These are phyloP conservation scores for Toxotes lorentzi DNA, from an alignment of 2,797 vertebrate genomes.

Conservation along the genomic window DNA sequence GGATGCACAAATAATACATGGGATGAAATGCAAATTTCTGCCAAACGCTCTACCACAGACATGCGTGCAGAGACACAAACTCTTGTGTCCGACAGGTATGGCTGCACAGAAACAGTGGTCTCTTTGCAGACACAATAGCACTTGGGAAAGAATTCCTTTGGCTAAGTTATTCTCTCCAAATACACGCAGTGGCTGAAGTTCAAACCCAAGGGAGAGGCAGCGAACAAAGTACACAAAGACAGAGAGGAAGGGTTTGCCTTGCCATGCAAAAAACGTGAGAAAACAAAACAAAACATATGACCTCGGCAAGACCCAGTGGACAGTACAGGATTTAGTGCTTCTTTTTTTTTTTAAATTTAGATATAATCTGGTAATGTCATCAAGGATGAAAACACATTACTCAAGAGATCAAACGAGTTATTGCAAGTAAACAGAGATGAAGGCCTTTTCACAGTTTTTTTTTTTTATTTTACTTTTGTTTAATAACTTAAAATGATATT, in stretches of 20 bases:
- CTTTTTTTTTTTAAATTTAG: background rate
- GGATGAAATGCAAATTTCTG: constrained; percentile 3
- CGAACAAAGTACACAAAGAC: constrained; percentile 57
- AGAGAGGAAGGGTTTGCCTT: constrained; percentile 56
- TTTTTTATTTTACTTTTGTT: background rate
- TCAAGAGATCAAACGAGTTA: background rate
- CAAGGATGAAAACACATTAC: background rate
- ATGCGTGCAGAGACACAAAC: background rate
- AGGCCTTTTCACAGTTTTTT: background rate
- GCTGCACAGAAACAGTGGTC: constrained; percentile 8
- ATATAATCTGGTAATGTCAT: constrained; percentile 24
- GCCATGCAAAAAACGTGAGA: constrained; percentile 51
- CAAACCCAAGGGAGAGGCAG: constrained; percentile 58
- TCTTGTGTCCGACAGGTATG: constrained; percentile 9
- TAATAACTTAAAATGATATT: background rate
- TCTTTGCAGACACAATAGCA: constrained; percentile 43
- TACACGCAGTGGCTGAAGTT: constrained; percentile 50
- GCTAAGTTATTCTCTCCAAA: constrained; percentile 49
- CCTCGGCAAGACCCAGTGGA: constrained; percentile 38
- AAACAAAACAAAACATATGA: constrained; percentile 55
- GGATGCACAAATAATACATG: constrained; percentile 1
- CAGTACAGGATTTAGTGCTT: constrained; percentile 10
- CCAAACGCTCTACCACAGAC: constrained; percentile 3
- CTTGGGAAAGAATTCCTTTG: constrained; percentile 58
- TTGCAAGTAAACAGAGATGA: constrained; percentile 14